phyloP scores from a whole-genome alignment of 1,140 invertebrate genomes.

The Gryon sp. region DNA sequence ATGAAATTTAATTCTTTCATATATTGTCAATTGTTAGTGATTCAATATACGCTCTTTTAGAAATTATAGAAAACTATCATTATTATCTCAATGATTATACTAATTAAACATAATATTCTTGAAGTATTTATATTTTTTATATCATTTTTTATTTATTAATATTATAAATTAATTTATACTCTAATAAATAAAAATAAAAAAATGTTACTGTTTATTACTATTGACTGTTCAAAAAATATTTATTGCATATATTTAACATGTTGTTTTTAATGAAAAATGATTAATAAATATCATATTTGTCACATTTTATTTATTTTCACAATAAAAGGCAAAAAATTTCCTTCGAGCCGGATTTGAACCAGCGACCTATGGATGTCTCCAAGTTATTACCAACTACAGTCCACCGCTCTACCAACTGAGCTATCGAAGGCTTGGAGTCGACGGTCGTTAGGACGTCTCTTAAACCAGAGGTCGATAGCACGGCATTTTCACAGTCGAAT shows the following conservation, averaged over 20 bases:
- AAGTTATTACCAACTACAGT: slow-evolving; percentile 83
- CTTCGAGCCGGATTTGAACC: slow-evolving; percentile 74
- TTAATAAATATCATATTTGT: background rate
- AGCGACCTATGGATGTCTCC: slow-evolving; percentile 68
- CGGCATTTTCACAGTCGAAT: background rate
- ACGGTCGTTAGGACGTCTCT: background rate
- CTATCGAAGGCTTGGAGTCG: slow-evolving; percentile 83
- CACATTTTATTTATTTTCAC: background rate
- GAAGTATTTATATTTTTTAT: too few species aligned
- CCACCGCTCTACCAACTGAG: slow-evolving; percentile 94
- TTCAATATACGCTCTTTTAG: background rate
- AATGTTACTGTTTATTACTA: too few species aligned
- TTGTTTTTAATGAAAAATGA: too few species aligned
- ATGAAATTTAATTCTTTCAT: background rate
- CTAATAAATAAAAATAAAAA: too few species aligned
- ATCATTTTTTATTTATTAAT: too few species aligned
- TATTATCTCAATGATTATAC: too few species aligned
- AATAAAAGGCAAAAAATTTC: background rate
- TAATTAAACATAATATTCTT: too few species aligned
- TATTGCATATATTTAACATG: too few species aligned
- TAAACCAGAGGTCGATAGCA: background rate
- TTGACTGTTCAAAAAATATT: too few species aligned
- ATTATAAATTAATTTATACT: too few species aligned
- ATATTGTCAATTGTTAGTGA: background rate
- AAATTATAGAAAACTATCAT: too few species aligned